Evolutionary conservation across 2,888 invertebrate genomes (phyloP).

Genomic region (Noctua comes): DNA sequence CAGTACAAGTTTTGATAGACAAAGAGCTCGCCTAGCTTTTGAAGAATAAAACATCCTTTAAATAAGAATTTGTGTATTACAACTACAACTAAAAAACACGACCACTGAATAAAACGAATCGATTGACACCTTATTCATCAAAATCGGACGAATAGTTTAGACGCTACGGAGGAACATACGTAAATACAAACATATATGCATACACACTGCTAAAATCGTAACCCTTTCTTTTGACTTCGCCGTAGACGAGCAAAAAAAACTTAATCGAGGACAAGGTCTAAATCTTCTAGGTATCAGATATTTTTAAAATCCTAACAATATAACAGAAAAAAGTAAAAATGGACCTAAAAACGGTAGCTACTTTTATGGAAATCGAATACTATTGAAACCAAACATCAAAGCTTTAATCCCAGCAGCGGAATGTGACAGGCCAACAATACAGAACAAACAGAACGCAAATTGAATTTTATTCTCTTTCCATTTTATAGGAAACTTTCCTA

Average conservation of each 20-base stretch:
- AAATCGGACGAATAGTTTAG: no score
- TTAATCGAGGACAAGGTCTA: background rate
- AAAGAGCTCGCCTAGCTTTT: background rate
- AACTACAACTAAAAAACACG: no score
- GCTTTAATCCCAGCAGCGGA: background rate
- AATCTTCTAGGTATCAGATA: background rate
- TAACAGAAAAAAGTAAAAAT: background rate
- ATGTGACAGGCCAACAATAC: background rate
- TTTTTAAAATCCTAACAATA: background rate
- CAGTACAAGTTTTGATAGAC: background rate
- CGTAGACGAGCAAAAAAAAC: no score
- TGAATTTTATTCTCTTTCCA: slow-evolving; percentile 7
- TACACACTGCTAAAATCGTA: no score
- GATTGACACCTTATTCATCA: no score
- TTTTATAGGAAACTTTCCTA: background rate
- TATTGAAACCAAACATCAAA: background rate
- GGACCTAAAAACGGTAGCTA: background rate
- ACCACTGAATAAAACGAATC: no score
- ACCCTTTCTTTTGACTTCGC: no score
- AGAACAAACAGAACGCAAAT: slow-evolving; percentile 7
- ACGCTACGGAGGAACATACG: no score
- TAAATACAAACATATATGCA: no score
- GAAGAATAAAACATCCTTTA: no score
- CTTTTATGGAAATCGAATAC: background rate
- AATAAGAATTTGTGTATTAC: no score